phyloP scores from a whole-genome alignment of 1,140 invertebrate species.

The Amphibalanus amphitrite region DNA sequence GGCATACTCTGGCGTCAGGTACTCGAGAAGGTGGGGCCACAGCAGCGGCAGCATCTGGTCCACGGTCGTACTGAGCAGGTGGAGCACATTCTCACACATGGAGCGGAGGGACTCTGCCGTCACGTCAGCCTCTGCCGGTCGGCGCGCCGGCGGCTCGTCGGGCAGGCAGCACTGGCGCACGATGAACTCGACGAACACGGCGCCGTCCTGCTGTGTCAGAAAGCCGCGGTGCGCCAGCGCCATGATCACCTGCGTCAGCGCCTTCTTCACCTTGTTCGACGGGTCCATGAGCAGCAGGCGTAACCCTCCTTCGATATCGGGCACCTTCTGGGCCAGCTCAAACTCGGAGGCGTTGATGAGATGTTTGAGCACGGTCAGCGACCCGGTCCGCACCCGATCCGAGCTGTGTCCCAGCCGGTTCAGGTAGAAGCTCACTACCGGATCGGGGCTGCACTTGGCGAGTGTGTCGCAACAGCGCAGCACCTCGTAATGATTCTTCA shows the following conservation, averaged over 20 bases:
- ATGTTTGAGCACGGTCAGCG: constrained; percentile 66
- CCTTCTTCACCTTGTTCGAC: constrained; percentile 40
- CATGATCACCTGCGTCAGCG: constrained; percentile 58
- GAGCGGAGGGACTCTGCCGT: constrained; percentile 19
- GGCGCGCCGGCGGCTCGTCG: constrained; percentile 22
- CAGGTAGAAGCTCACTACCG: constrained; percentile 34
- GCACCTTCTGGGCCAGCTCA: constrained; percentile 9
- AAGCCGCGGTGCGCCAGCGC: constrained; percentile 58
- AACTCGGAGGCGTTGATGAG: constrained; percentile 44
- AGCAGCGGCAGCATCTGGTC: constrained; percentile 51
- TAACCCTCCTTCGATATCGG: not conserved
- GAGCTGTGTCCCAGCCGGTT: constrained; percentile 57
- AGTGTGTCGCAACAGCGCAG: constrained; percentile 68
- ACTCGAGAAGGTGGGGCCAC: constrained; percentile 55
- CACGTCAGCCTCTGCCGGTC: constrained; percentile 27
- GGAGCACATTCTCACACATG: constrained; percentile 40
- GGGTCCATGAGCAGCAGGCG: constrained; percentile 5
- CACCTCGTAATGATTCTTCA: constrained; percentile 77
- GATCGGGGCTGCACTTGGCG: constrained; percentile 33
- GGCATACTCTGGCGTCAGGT: constrained; percentile 48
- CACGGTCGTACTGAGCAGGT: constrained; percentile 67
- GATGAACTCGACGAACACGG: constrained; percentile 59
- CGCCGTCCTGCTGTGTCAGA: constrained; percentile 45
- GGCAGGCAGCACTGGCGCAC: constrained; percentile 48
- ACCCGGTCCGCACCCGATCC: constrained; percentile 55